Evolutionary conservation across 1,140 invertebrate species (phyloP), one percentile per base, ranked within the genome.

Genomic region (Dufourea novaeangliae): DNA sequence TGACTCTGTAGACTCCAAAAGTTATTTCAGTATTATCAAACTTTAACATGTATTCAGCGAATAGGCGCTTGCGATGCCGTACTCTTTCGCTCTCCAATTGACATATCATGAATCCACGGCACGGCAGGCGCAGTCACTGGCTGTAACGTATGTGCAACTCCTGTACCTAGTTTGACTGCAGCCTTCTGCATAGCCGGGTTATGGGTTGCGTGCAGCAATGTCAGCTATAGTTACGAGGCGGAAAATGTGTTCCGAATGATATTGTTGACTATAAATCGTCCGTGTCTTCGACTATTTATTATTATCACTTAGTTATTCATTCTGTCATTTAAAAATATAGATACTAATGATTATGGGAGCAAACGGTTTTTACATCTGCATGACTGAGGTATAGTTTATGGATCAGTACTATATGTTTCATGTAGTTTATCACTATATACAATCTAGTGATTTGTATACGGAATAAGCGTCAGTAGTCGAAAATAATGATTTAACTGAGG

Each of bases 61-160:
- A 50, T 50, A 50, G n/a, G n/a, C 46, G 46, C 20, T 50, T 5
- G 46, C 46, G 5, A 6, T 7, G 5, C 4, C 46, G n/a, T 17
- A 50, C 46, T 50, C 46, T 50, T 50, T 8, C 20, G 5, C n/a
- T 8, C 5, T 50, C 4, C n/a, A 50, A 50, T 50, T 50, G 46
- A 50, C 46, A n/a, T n/a, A 50, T 50, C 46, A 50, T 50, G n/a
- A 50, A 50, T 50, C 46, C 46, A n/a, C 46, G 46, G 8, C 46
- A 46, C 44, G 8, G 20, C 20, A 50, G 5, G 20, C 20, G 8
- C 20, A 50, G 34, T 37, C 46, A n/a, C 20, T 50, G 46, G 20
- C 46, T 7, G 20, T 50, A 50, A 50, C n/a, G 8, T 50, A 50
- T 50, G 46, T 50, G 46, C 46, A 50, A 50, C 46, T n/a, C 20